Conservation (phyloP, 2,113 vertebrate species). For the Otocyon megalotis region DNA sequence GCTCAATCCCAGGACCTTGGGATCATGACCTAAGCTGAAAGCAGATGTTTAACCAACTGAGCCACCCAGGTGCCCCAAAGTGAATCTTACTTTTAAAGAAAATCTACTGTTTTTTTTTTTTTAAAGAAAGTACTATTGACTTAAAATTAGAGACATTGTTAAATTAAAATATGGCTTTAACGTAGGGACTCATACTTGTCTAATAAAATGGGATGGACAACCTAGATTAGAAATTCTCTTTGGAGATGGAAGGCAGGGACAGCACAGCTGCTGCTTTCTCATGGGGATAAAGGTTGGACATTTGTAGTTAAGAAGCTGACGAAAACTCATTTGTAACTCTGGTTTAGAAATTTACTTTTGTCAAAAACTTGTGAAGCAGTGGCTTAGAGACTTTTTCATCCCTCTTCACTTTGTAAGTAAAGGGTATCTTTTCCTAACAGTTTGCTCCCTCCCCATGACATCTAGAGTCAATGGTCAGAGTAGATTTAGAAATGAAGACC, state of each 20-base stretch:
- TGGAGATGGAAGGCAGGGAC: background rate
- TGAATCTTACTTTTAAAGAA: constrained; percentile 53
- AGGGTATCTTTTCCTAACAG: background rate
- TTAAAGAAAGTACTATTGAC: constrained; percentile 29
- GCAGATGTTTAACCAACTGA: no score
- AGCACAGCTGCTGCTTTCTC: background rate
- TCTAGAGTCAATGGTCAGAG: background rate
- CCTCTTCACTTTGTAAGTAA: background rate
- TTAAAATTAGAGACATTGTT: constrained; percentile 21
- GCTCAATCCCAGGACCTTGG: no score
- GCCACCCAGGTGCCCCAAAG: background rate
- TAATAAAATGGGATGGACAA: background rate
- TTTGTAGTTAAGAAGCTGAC: background rate
- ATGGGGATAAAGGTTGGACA: background rate
- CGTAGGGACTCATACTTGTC: background rate
- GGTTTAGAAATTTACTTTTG: constrained; percentile 22
- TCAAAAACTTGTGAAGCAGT: background rate
- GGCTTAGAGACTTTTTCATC: constrained; percentile 10
- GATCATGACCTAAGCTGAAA: no score
- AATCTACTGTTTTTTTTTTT: background rate
- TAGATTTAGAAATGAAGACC: background rate
- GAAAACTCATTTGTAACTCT: background rate
- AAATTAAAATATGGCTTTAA: constrained; percentile 14
- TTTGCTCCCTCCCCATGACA: background rate
- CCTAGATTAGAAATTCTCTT: background rate